A percentile compares a stretch with the other conserved stretches of the same genome.
Conservation (phyloP, 2,797 vertebrate genomes). For the Enteromius paludinosus region DNA sequence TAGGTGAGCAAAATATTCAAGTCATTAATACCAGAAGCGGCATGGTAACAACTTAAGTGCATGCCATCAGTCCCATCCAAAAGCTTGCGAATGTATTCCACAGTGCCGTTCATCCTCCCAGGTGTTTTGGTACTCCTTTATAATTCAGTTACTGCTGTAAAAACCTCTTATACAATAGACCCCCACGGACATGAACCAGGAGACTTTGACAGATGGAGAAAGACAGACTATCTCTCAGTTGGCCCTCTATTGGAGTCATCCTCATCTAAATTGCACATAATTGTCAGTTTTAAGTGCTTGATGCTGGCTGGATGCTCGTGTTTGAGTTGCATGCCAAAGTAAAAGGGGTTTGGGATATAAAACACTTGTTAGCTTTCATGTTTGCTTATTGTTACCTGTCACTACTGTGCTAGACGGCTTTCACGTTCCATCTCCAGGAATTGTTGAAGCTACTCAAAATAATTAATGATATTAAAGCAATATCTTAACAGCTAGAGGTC, state of each 20-base stretch:
- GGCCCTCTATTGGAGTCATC: slow-evolving; percentile 22
- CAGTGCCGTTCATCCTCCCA: slow-evolving; percentile 19
- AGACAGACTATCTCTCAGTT: slow-evolving; percentile 33
- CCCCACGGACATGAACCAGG: slow-evolving; percentile 26
- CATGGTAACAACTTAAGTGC: slow-evolving; percentile 11
- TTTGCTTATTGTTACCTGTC: slow-evolving; percentile 21
- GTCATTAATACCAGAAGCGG: slow-evolving; percentile 27
- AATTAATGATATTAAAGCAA: neutral
- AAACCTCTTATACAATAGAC: slow-evolving; percentile 53
- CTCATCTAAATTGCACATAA: slow-evolving; percentile 54
- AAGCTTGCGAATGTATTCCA: neutral
- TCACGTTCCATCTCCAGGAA: neutral
- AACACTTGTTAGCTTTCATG: slow-evolving; percentile 43
- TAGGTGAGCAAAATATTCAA: slow-evolving; percentile 17
- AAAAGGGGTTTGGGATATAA: slow-evolving; percentile 30
- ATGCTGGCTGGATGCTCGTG: neutral
- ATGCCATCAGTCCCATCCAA: slow-evolving; percentile 10
- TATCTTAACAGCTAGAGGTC: neutral
- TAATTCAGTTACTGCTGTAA: slow-evolving; percentile 53
- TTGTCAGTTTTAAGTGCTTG: slow-evolving; percentile 40
- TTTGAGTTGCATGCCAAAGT: neutral
- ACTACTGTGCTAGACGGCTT: neutral
- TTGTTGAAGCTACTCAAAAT: neutral
- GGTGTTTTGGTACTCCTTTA: slow-evolving; percentile 46
- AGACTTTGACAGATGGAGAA: slow-evolving; percentile 53